Evolutionary conservation across 2,113 vertebrate genomes (phyloP).

Genomic region (Oncorhynchus tshawytscha): DNA sequence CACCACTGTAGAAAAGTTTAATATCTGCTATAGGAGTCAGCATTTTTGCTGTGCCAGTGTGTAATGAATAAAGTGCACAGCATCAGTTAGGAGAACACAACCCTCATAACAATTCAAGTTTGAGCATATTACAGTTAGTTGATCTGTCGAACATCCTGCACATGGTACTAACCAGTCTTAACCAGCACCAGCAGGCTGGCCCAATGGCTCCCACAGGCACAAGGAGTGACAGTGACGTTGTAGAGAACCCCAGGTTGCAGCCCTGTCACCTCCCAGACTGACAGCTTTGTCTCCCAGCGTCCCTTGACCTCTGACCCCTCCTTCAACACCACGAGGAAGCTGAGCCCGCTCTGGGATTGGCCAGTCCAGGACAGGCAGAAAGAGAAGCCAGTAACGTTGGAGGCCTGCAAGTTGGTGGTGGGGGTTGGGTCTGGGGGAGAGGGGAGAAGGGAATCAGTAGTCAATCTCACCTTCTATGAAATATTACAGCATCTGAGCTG

Average conservation of each 20-base stretch:
- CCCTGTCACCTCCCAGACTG: slow-evolving; percentile 27
- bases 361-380: slow-evolving; percentile 78
- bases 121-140: neutral
- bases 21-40: neutral
- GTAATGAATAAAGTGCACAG: neutral
- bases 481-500: neutral
- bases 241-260: slow-evolving; percentile 66
- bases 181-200: slow-evolving; percentile 25
- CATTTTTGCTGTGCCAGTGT: neutral
- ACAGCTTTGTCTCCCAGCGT: slow-evolving; percentile 17
- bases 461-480: neutral
- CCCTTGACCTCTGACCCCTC: slow-evolving; percentile 17
- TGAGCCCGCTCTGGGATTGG: slow-evolving; percentile 53
- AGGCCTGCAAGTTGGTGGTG: slow-evolving; percentile 57
- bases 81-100: too few species aligned
- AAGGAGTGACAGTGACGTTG: slow-evolving; percentile 54
- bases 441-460: neutral
- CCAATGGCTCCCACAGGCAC: slow-evolving; percentile 49
- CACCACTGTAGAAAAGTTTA: too few species aligned
- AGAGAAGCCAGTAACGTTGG: slow-evolving; percentile 71
- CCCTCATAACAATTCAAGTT: too few species aligned
- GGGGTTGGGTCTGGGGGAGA: slow-evolving; percentile 40
- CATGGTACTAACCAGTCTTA: slow-evolving; percentile 58
- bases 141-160: too few species aligned
- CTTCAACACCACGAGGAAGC: slow-evolving; percentile 63